Evolutionary conservation across 2,113 vertebrate genomes (phyloP).

Genomic region (Vulpes lagopus): DNA sequence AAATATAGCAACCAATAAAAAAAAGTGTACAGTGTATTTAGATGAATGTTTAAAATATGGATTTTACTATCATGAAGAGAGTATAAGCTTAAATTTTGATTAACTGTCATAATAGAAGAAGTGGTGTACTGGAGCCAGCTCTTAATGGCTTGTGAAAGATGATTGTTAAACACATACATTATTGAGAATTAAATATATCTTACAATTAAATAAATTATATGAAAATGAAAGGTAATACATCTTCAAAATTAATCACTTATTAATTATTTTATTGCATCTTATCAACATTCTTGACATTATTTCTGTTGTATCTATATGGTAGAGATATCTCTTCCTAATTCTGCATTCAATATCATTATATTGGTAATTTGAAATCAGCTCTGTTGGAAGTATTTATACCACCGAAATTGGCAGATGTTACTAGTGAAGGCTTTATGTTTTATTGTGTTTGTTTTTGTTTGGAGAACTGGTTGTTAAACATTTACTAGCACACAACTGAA

Average conservation of each 20-base stretch:
- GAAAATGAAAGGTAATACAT: neutral
- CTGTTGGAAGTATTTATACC: neutral
- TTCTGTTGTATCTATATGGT: neutral
- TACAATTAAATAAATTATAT: neutral
- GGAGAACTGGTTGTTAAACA: neutral
- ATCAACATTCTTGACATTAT: neutral
- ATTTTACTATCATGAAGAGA: neutral
- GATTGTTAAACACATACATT: neutral
- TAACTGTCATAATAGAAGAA: neutral
- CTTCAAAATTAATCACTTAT: neutral
- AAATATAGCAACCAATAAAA: neutral
- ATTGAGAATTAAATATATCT: conserved; percentile 13
- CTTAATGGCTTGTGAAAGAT: neutral
- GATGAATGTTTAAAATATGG: neutral
- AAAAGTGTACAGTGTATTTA: neutral
- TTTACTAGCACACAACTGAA: neutral
- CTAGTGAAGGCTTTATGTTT: neutral
- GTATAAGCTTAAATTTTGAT: neutral
- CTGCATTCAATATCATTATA: neutral
- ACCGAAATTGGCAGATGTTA: neutral
- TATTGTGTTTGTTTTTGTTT: neutral
- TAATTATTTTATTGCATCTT: neutral
- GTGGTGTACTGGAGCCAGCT: neutral
- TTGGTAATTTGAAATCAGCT: neutral
- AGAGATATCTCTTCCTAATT: neutral